Evolutionary conservation across 1,140 invertebrate species (phyloP).

Genomic region (Theocolax elegans): DNA sequence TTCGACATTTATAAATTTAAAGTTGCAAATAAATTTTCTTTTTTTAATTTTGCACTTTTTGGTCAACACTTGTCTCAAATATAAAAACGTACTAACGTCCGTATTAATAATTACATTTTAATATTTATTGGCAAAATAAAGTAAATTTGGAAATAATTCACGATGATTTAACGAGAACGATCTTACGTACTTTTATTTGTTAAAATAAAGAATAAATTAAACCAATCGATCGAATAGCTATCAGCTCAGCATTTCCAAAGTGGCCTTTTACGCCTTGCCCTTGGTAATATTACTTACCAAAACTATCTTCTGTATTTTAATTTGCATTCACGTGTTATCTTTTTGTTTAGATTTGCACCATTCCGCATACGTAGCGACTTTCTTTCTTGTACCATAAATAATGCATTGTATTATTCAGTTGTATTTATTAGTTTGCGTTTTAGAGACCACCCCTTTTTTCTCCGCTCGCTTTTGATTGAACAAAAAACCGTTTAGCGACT

Average conservation of each 20-base stretch:
- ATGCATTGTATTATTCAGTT: constrained; percentile 34
- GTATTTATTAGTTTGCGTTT: constrained; percentile 37
- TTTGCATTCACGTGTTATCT: constrained; percentile 3
- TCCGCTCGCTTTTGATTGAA: no score
- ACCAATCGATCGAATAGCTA: constrained; percentile 12
- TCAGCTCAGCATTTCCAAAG: constrained; percentile 37
- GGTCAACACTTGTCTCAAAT: no score
- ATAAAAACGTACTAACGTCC: no score
- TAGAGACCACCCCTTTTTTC: constrained; percentile 27
- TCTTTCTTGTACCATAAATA: constrained; percentile 38
- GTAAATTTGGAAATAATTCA: no score
- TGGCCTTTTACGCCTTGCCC: constrained; percentile 35
- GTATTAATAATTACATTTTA: no score
- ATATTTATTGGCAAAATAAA: no score
- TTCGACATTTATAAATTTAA: constrained; percentile 26
- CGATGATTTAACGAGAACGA: no score
- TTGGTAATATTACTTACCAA: constrained; percentile 16
- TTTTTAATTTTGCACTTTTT: constrained; percentile 26
- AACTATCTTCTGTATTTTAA: constrained; percentile 17
- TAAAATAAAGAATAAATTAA: no score
- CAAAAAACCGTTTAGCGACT: constrained; percentile 31
- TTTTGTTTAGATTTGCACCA: constrained; percentile 18
- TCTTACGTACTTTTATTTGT: no score
- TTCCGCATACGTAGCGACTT: constrained; percentile 30
- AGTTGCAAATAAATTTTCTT: constrained; percentile 33